phyloP scores from a whole-genome alignment of 1,140 invertebrate genomes.

The Ectropis grisescens region DNA sequence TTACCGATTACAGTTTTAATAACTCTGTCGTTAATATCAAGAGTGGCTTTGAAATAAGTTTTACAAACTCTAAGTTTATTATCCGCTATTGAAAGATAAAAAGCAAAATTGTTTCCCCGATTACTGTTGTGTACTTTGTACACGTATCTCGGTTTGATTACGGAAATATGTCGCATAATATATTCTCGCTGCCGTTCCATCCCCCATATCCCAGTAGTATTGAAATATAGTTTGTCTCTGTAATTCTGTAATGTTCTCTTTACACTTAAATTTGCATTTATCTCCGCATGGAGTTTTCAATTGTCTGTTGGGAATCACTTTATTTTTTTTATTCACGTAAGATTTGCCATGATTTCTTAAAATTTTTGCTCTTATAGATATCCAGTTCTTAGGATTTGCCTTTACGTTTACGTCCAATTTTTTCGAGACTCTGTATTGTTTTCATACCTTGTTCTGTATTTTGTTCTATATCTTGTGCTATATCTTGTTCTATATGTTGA shows the following conservation, averaged over 20 bases:
- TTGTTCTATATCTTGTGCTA: too few species aligned
- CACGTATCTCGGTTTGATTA: conserved; percentile 1
- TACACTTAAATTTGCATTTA: too few species aligned
- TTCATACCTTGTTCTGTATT: too few species aligned
- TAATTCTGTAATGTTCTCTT: conserved; percentile 4
- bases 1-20: conserved; percentile 1
- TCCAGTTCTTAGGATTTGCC: too few species aligned
- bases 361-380: too few species aligned
- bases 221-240: conserved; percentile 5
- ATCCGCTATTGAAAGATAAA: neutral
- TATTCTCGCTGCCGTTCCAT: conserved; percentile 5
- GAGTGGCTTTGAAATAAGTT: conserved; percentile 1
- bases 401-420: too few species aligned
- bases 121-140: neutral
- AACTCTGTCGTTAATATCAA: neutral
- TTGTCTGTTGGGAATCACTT: conserved; percentile 6
- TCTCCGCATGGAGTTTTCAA: too few species aligned
- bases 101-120: neutral
- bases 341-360: too few species aligned
- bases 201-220: conserved; percentile 2
- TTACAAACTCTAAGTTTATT: conserved; percentile 4
- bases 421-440: too few species aligned
- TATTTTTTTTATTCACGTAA: too few species aligned
- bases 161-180: neutral
- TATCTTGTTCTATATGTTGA: too few species aligned